phyloP scores from a whole-genome alignment of 2,113 vertebrate genomes.

The Nothoprocta pentlandii region DNA sequence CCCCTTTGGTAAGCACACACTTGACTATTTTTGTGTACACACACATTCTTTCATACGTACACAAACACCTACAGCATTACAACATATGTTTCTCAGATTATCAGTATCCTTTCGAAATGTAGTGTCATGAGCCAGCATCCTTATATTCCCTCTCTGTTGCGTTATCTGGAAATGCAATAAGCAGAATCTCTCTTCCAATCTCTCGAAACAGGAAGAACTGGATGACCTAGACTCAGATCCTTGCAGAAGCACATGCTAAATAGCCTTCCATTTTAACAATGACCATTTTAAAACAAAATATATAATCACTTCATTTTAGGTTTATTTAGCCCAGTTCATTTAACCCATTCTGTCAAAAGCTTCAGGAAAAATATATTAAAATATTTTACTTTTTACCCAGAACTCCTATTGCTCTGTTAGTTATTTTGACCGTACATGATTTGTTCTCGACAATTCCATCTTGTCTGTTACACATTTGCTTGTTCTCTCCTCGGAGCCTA shows the following conservation, averaged over 20 bases:
- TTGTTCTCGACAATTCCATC: neutral
- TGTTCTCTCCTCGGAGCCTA: neutral
- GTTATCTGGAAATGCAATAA: neutral
- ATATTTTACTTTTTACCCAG: neutral
- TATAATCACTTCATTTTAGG: neutral
- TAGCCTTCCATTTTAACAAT: neutral
- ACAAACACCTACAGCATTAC: neutral
- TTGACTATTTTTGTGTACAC: neutral
- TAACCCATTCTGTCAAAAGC: neutral
- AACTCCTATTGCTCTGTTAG: neutral
- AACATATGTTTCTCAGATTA: neutral
- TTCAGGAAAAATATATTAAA: neutral
- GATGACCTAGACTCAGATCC: neutral
- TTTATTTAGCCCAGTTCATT: neutral
- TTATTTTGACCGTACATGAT: neutral
- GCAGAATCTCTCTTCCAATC: neutral
- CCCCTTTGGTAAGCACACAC: neutral
- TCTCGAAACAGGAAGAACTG: neutral
- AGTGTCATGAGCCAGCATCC: neutral
- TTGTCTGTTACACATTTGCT: neutral
- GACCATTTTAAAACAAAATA: neutral
- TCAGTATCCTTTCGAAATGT: neutral
- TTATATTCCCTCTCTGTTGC: neutral
- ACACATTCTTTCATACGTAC: neutral
- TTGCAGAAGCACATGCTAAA: neutral